Evolutionary conservation across 2,113 vertebrate species (phyloP).

Genomic region (Coreoperca whiteheadi): DNA sequence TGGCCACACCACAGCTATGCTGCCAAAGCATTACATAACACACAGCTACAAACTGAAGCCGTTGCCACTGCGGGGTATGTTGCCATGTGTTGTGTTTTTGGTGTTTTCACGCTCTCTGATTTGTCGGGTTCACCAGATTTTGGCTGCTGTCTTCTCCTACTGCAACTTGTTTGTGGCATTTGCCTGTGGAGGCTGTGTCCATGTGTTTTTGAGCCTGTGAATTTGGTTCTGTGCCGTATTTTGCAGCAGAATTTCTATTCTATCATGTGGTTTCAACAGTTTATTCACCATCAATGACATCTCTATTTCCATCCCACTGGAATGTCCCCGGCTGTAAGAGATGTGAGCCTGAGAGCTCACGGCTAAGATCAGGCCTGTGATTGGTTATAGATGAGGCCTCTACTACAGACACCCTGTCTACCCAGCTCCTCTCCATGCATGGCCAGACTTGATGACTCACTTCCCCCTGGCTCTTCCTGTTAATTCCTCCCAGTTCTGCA

Average conservation of each 20-base stretch:
- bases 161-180: neutral
- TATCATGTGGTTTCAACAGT: constrained; percentile 6
- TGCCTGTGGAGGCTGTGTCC: neutral
- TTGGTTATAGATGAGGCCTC: constrained; percentile 59
- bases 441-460: constrained; percentile 73
- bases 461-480: constrained; percentile 61
- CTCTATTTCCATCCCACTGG: constrained; percentile 33
- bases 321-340: constrained; percentile 34
- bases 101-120: constrained; percentile 26
- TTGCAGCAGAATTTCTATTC: neutral
- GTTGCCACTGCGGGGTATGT: constrained; percentile 1
- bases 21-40: constrained; percentile 63
- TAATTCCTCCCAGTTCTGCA: constrained; percentile 62
- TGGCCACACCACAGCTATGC: constrained; percentile 35
- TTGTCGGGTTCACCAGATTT: neutral
- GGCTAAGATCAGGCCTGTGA: constrained; percentile 15
- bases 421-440: constrained; percentile 47
- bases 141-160: neutral
- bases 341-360: neutral
- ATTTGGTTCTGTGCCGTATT: constrained; percentile 1
- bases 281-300: constrained; percentile 20
- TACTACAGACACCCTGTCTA: constrained; percentile 51
- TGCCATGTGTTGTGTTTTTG: constrained; percentile 28
- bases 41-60: constrained; percentile 16
- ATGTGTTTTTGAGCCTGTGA: neutral